These are phyloP conservation scores for Capromys pilorides DNA, from an alignment of 2,797 vertebrate species.

Conservation along the genomic window DNA sequence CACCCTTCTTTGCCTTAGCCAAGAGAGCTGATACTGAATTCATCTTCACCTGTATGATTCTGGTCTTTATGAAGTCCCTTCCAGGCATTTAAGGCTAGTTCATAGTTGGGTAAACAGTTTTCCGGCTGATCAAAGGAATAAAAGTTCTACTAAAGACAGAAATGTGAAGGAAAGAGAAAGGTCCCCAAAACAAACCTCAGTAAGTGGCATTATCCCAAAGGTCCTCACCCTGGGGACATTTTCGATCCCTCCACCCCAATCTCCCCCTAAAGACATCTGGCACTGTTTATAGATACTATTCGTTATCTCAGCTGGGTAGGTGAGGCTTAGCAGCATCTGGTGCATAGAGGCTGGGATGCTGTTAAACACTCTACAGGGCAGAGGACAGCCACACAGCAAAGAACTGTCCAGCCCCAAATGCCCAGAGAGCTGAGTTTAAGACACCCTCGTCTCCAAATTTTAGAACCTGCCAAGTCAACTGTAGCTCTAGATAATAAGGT, in stretches of 20 bases:
- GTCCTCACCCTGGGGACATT: background rate
- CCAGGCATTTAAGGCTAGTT: background rate
- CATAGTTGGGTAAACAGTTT: background rate
- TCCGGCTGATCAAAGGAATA: background rate
- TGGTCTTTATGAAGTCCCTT: background rate
- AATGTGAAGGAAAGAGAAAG: background rate
- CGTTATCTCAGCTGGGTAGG: background rate
- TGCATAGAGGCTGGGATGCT: background rate
- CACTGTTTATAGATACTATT: background rate
- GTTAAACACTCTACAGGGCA: background rate
- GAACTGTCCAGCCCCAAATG: background rate
- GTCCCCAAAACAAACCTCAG: background rate
- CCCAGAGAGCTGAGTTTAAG: background rate
- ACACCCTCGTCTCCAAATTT: background rate
- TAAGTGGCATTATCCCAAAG: background rate
- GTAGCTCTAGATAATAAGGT: background rate
- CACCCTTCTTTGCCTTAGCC: background rate
- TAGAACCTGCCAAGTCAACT: background rate
- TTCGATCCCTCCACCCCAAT: background rate
- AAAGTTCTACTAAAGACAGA: background rate
- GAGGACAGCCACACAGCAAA: background rate
- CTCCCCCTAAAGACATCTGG: background rate
- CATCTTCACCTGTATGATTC: background rate
- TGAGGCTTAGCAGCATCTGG: background rate
- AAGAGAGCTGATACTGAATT: background rate